Conservation (phyloP, 2,888 invertebrate species). For the Drosophila gaucha region DNA sequence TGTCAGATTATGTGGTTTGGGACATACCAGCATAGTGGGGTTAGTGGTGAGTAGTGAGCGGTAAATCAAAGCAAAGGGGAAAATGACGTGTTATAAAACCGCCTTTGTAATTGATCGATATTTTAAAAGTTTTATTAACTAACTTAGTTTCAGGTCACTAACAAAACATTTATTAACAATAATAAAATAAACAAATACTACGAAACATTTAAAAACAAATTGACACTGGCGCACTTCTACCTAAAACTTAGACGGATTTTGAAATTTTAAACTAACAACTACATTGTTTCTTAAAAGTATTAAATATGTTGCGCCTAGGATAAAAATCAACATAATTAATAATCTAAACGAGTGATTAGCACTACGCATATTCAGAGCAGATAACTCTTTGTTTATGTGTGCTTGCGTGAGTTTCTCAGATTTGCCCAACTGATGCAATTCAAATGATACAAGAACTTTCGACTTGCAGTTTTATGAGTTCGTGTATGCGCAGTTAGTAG, state of each 20-base stretch:
- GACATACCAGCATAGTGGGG: constrained; percentile 21
- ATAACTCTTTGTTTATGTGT: constrained; percentile 1
- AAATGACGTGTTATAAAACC: constrained; percentile 15
- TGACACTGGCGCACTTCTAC: not conserved
- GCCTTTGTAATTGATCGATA: not conserved
- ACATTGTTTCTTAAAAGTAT: constrained; percentile 22
- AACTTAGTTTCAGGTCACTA: not conserved
- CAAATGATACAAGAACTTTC: constrained; percentile 1
- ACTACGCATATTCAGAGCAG: too few species aligned
- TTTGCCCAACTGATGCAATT: not conserved
- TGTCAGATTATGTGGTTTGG: constrained; percentile 31
- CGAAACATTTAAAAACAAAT: not conserved
- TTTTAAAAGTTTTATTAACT: not conserved
- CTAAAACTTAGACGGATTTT: constrained; percentile 33
- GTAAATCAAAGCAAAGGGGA: constrained; percentile 1
- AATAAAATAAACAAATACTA: not conserved
- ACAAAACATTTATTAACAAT: not conserved
- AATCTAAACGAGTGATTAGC: not conserved
- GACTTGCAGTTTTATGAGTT: constrained; percentile 3
- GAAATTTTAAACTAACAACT: constrained; percentile 19
- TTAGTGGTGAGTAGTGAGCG: constrained; percentile 17
- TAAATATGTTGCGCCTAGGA: constrained; percentile 2
- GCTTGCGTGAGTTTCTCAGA: constrained; percentile 6
- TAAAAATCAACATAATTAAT: constrained; percentile 1
- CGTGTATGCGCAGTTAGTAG: not conserved